Conservation (phyloP, 2,797 vertebrate species). For the Pseudochromis fuscus region DNA sequence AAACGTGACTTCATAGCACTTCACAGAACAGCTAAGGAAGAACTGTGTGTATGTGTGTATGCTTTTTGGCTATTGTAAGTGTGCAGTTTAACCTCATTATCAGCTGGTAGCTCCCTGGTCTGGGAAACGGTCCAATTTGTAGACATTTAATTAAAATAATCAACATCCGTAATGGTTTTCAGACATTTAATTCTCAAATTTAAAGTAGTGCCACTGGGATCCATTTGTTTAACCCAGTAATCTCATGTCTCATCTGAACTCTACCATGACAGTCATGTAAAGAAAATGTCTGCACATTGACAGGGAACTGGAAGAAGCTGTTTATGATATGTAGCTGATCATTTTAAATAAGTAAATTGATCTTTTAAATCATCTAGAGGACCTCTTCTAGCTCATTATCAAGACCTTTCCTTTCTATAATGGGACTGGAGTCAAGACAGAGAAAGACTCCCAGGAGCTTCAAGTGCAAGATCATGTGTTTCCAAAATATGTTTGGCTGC, state of each 20-base stretch:
- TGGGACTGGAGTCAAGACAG: neutral
- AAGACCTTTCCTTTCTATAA: neutral
- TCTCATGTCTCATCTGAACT: neutral
- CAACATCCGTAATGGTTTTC: constrained; percentile 4
- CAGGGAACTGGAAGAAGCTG: neutral
- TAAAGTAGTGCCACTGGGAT: neutral
- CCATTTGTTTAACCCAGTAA: neutral
- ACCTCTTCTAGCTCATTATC: no score
- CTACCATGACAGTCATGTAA: neutral
- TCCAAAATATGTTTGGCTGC: constrained; percentile 7
- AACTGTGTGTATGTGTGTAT: neutral
- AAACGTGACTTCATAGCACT: neutral
- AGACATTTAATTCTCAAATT: neutral
- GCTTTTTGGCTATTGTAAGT: neutral
- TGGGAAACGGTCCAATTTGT: constrained; percentile 30
- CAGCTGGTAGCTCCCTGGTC: constrained; percentile 1
- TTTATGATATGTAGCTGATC: no score
- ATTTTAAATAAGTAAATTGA: no score
- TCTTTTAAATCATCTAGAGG: no score
- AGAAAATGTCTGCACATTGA: no score
- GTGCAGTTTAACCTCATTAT: constrained; percentile 35
- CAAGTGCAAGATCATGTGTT: neutral
- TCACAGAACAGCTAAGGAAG: neutral
- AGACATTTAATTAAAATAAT: constrained; percentile 26
- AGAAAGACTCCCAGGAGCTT: neutral